These are phyloP conservation scores for Melanotaenia nigrans DNA, from an alignment of 2,797 vertebrate genomes.

Conservation along the genomic window DNA sequence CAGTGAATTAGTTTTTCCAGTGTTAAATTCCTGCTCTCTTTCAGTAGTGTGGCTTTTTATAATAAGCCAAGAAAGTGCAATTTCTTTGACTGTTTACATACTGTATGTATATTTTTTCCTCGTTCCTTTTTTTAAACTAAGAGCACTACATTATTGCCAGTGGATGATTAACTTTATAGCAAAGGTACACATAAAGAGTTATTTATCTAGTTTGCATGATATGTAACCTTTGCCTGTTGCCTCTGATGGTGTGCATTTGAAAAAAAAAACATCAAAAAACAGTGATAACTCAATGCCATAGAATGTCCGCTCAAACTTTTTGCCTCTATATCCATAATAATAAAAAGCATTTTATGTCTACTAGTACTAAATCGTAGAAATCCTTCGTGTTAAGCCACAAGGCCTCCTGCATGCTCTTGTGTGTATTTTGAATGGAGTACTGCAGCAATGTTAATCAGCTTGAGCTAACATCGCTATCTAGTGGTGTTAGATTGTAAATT, in stretches of 20 bases:
- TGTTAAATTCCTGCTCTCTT: slow-evolving; percentile 72
- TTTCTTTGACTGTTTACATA: slow-evolving; percentile 84
- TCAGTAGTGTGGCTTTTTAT: slow-evolving; percentile 79
- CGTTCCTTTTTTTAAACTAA: slow-evolving; percentile 79
- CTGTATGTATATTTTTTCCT: slow-evolving; percentile 79
- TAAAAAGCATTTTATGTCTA: slow-evolving; percentile 82
- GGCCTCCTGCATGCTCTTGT: slow-evolving; percentile 18
- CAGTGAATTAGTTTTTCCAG: slow-evolving; percentile 68
- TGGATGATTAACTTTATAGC: slow-evolving; percentile 87
- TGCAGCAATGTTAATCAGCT: slow-evolving; percentile 58
- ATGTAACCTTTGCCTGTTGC: slow-evolving; percentile 83
- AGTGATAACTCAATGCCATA: slow-evolving; percentile 74
- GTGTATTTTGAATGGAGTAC: slow-evolving; percentile 15
- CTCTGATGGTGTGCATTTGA: slow-evolving; percentile 78
- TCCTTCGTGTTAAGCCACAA: slow-evolving; percentile 7
- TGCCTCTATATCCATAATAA: slow-evolving; percentile 80
- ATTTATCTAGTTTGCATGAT: slow-evolving; percentile 86
- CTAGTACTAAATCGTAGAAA: slow-evolving; percentile 51
- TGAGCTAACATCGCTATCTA: slow-evolving; percentile 77
- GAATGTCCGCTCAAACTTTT: slow-evolving; percentile 80
- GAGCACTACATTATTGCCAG: slow-evolving; percentile 94
- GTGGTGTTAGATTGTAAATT: slow-evolving; percentile 68
- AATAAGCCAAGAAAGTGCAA: slow-evolving; percentile 83
- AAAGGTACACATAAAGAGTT: slow-evolving; percentile 82
- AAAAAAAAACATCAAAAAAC: slow-evolving; percentile 75